These are phyloP conservation scores for Priocnemis perturbator DNA, from an alignment of 2,888 invertebrate genomes.

Conservation along the genomic window DNA sequence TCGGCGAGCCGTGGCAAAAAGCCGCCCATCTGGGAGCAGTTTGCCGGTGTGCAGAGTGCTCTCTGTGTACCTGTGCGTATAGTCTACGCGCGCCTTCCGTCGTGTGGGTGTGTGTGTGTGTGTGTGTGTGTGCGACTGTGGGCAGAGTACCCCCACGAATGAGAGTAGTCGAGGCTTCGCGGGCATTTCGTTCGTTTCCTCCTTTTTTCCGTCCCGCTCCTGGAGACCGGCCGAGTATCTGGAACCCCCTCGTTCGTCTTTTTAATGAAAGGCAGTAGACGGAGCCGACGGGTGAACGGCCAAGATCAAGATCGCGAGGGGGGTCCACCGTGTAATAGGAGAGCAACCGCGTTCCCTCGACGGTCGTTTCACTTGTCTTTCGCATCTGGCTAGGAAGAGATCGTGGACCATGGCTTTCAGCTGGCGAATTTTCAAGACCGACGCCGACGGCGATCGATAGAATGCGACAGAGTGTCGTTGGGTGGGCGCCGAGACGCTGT, in stretches of 20 bases:
- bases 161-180: neutral
- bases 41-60: neutral
- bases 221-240: neutral
- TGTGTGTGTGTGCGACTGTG: neutral
- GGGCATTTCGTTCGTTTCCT: neutral
- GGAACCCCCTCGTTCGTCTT: constrained; percentile 29
- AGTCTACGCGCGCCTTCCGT: constrained; percentile 20
- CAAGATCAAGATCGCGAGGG: constrained; percentile 64
- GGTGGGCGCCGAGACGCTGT: too few species aligned
- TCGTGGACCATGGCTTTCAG: neutral
- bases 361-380: constrained; percentile 38
- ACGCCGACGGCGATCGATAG: too few species aligned
- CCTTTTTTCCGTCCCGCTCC: neutral
- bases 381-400: constrained; percentile 7
- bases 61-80: too few species aligned
- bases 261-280: constrained; percentile 49
- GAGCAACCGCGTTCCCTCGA: constrained; percentile 28
- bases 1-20: constrained; percentile 43
- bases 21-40: constrained; percentile 18
- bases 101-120: too few species aligned
- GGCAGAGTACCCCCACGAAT: neutral
- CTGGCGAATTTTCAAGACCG: too few species aligned
- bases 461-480: too few species aligned
- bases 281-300: constrained; percentile 49
- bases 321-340: constrained; percentile 31